Evolutionary conservation across 2,113 vertebrate species (phyloP), one percentile per base, ranked within the genome.

Genomic region (Calonectris borealis): DNA sequence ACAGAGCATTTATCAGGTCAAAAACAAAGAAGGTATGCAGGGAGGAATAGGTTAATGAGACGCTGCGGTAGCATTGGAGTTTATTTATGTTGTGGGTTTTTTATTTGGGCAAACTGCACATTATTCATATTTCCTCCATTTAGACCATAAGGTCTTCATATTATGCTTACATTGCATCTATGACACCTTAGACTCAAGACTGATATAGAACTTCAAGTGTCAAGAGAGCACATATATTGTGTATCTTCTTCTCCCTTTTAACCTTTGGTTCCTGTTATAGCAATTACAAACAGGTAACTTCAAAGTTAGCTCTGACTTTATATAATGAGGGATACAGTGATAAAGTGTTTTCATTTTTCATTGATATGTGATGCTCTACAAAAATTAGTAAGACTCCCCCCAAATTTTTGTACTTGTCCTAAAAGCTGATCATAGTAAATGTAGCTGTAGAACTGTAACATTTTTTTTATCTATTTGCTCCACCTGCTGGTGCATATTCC

Each of bases 401-500:
- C 6, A 6, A 32, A 21, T 44, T 46, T 58, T 60, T 73, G 7
- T 40, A 25, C 14, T 31, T 61, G 18, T 36, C 46, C 51, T 81
- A 55, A 51, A 78, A 77, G 13, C 27, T 51, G 6, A 38, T 76
- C 4, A 27, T 16, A 49, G 42, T 32, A 62, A 61, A 49, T 4
- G 2, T 26, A 61, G 79, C 69, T 31, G 22, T 76, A 68, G 29
- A 81, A n/a, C 44, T 42, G 18, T 46, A 87, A 38, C 14, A 52
- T 36, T 58, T 25, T 61, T 76, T 88, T 70, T n/a, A 80, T 61
- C 76, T 69, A 78, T 78, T 82, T 95, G 84, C 92, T 89, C 92
- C 92, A 94, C 84, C 94, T 95, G 60, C 92, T 94, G 92, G 92
- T 68, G 42, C 48, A 34, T 68, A 52, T 72, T 40, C 58, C 26